Conservation (phyloP, 1,140 invertebrate genomes). For the Limonius californicus region DNA sequence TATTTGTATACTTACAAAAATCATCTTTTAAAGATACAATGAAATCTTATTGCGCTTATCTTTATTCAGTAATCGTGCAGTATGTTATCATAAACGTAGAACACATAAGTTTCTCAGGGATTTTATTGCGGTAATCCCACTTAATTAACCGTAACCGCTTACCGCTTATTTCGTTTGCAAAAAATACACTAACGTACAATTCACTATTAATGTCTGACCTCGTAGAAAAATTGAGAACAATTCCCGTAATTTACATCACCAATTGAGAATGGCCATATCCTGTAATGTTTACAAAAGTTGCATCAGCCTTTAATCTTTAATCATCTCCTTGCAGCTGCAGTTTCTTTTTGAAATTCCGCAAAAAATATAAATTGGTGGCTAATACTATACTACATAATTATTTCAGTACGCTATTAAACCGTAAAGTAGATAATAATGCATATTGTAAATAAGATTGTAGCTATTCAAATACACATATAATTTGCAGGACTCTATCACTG, state of each 20-base stretch:
- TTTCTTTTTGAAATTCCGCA: not conserved
- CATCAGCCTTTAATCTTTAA: not conserved
- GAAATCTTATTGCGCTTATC: no score
- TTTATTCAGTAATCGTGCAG: no score
- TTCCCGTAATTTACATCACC: not conserved
- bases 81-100: no score
- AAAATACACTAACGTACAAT: not conserved
- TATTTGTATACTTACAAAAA: no score
- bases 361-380: not conserved
- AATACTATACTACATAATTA: not conserved
- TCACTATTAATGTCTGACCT: not conserved
- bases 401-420: not conserved
- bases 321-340: not conserved
- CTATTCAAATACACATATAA: no score
- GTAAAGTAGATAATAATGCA: no score
- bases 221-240: not conserved
- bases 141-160: slow-evolving; percentile 1
- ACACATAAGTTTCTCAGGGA: not conserved
- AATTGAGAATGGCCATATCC: not conserved
- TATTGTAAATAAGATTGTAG: no score
- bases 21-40: no score
- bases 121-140: not conserved
- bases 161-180: not conserved
- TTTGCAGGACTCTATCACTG: no score
- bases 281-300: not conserved